Conservation (phyloP, 2,888 invertebrate genomes). For the Xestobium rufovillosum region DNA sequence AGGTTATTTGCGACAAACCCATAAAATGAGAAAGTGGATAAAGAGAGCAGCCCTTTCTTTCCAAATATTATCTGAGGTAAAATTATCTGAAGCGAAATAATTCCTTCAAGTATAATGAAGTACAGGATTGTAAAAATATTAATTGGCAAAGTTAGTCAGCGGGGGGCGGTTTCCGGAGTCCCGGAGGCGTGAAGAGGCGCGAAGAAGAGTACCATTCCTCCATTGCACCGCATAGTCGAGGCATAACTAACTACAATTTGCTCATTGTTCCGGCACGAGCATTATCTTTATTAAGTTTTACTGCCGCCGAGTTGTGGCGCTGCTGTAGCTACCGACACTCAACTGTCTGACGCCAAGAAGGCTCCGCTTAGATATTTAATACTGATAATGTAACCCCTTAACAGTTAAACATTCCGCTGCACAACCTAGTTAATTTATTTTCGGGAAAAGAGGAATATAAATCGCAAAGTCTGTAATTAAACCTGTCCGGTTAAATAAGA, state of each 20-base stretch:
- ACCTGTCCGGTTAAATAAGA: conserved; percentile 25
- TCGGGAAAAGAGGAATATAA: conserved; percentile 32
- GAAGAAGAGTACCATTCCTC: conserved; percentile 19
- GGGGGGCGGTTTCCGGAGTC: conserved; percentile 26
- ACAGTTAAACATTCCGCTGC: conserved; percentile 28
- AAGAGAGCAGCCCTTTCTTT: no score
- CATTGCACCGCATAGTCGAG: conserved; percentile 22
- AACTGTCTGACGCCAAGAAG: conserved; percentile 34
- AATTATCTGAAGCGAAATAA: conserved; percentile 35
- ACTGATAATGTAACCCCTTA: conserved; percentile 38
- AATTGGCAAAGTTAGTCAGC: conserved; percentile 40
- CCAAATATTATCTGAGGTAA: conserved; percentile 32
- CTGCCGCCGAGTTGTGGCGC: conserved; percentile 27
- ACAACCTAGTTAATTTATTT: conserved; percentile 34
- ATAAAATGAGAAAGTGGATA: no score
- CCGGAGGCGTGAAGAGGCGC: conserved; percentile 28
- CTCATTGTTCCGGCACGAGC: conserved; percentile 40
- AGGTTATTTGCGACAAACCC: no score
- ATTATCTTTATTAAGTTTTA: conserved; percentile 42
- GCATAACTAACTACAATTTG: conserved; percentile 40
- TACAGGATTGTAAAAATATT: conserved; percentile 41
- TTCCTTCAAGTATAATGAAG: conserved; percentile 39
- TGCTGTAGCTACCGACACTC: conserved; percentile 31
- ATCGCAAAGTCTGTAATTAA: conserved; percentile 32
- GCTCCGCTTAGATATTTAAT: conserved; percentile 35